Evolutionary conservation across 2,888 invertebrate genomes (phyloP), one percentile per base, ranked within the genome.

Genomic region (Chesias legatella): DNA sequence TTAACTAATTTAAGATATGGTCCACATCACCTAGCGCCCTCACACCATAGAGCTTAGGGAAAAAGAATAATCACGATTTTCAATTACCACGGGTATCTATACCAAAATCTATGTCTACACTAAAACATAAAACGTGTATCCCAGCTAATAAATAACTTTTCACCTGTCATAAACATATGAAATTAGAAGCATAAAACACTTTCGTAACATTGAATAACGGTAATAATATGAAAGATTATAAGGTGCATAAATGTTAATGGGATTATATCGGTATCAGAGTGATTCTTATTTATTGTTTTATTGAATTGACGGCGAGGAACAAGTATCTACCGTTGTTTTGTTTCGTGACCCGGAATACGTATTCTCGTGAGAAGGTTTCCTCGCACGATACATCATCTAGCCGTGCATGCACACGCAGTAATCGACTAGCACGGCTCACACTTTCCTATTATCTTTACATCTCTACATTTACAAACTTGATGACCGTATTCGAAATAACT

Each of bases 281-380:
- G 53, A 61, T 64, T 65, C 56, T 60, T 64, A 63, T 67, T 68
- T 72, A 67, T 67, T 49, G 49, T 56, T 46, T 47, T 54, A 60
- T 52, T 63, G 60, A 58, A 52, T 56, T 61, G 56, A 53, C 51
- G 44, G 46, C 50, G 49, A 51, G 54, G 59, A 66, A 64, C 70
- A 54, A 56, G 66, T 63, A 68, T 67, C 63, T 68, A 78, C 78
- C 76, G 76, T 79, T 79, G 74, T 56, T 48, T 64, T 58, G 73
- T 75, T 73, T 74, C 58, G 72, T 73, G 73, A 73, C 70, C 73
- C 59, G 72, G 67, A 73, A 73, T 67, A 66, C 58, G 58, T 36
- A 45, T 29, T 60, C 60, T 65, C 66, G 68, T 71, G 71, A 71
- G 65, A 66, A 71, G 67, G 73, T 73, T 63, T 63, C 63, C 66